Evolutionary conservation across 2,797 vertebrate species (phyloP).

Genomic region (Nannoperca australis): DNA sequence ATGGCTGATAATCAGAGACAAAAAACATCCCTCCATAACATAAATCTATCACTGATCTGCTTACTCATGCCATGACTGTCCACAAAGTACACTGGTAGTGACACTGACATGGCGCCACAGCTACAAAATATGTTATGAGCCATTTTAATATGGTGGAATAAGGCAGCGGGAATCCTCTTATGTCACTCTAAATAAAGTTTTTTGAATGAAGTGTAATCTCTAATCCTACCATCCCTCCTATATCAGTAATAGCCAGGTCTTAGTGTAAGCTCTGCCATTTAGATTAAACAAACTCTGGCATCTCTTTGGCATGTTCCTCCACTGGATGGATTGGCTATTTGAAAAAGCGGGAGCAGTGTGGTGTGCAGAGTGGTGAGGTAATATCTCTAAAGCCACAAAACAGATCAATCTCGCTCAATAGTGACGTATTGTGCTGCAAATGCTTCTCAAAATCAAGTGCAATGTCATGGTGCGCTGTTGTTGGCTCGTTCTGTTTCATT

Average conservation of each 20-base stretch:
- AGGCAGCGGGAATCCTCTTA: conserved; percentile 80
- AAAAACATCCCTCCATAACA: conserved; percentile 50
- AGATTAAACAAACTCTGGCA: conserved; percentile 82
- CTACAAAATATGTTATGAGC: conserved; percentile 52
- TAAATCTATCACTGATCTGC: conserved; percentile 70
- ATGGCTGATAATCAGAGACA: conserved; percentile 45
- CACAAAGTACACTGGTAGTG: conserved; percentile 20
- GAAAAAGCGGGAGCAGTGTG: conserved; percentile 34
- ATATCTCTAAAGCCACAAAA: conserved; percentile 68
- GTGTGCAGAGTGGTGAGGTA: conserved; percentile 32
- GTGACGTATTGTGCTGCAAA: conserved; percentile 51
- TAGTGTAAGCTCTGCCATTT: conserved; percentile 81
- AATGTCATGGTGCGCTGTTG: conserved; percentile 23
- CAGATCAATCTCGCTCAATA: conserved; percentile 68
- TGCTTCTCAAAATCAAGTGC: conserved; percentile 59
- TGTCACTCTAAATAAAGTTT: conserved; percentile 84
- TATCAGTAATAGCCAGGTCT: conserved; percentile 82
- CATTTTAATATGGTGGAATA: conserved; percentile 64
- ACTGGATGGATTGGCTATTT: conserved; percentile 66
- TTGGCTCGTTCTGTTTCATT: conserved; percentile 23
- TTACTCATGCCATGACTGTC: conserved; percentile 50
- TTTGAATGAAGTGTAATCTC: conserved; percentile 84
- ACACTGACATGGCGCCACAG: conserved; percentile 31
- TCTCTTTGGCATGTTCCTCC: conserved; percentile 65
- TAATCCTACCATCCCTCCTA: conserved; percentile 74